Conservation (phyloP, 2,113 vertebrate species). For the Oncorhynchus keta region DNA sequence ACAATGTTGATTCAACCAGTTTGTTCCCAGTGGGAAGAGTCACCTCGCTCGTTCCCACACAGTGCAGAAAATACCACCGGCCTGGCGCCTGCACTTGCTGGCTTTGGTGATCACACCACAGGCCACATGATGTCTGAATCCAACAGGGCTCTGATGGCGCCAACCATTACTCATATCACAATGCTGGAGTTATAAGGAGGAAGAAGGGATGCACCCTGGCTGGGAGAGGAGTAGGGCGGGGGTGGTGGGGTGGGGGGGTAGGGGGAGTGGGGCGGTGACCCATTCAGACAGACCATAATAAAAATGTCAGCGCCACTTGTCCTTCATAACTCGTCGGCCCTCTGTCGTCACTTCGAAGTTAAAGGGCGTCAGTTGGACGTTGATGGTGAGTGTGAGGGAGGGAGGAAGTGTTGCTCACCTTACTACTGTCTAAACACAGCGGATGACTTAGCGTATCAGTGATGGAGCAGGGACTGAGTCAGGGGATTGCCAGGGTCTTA, state of each 20-base stretch:
- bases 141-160: background rate
- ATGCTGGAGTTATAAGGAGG: background rate
- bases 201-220: background rate
- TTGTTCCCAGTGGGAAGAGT: background rate
- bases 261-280: too few relatives aligned
- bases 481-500: conserved; percentile 10
- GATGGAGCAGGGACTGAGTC: conserved; percentile 32
- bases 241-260: too few relatives aligned
- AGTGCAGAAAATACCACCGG: background rate
- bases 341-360: conserved; percentile 30
- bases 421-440: conserved; percentile 10
- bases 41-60: too few relatives aligned
- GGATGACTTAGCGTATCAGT: conserved; percentile 39
- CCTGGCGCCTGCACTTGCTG: background rate
- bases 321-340: background rate
- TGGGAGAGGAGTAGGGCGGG: too few relatives aligned
- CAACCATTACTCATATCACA: background rate
- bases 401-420: background rate
- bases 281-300: background rate
- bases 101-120: background rate
- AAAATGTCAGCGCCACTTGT: conserved; percentile 18
- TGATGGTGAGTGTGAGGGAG: background rate
- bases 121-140: background rate
- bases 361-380: background rate
- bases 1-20: too few relatives aligned